Base-by-base conservation (phyloP, 1,140 invertebrate genomes). In the Vollenhovia emeryi region DNA sequence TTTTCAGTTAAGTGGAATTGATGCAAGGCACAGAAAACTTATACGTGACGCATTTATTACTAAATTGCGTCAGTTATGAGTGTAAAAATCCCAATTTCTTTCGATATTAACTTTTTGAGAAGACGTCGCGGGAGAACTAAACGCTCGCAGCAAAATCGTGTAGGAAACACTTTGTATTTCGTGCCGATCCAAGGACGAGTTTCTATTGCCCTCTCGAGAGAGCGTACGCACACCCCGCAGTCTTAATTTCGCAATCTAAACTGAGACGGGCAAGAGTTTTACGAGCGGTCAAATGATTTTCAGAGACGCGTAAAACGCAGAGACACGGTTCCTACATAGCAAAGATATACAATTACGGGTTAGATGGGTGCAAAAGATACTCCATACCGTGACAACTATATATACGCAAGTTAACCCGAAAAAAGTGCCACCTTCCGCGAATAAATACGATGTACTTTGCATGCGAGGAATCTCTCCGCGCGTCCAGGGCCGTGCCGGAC, bases 311-410 rank as follows among this genome's bases (percentile, higher is more conserved):
- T 40, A 40, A 68, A 66, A 40, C 9, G 43, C 30, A 68, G 30
- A 52, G 11, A 52, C n/a, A 36, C 30, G n/a, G 11, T 74, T 48
- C 40, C 55, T 82, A 74, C 40, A 36, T 78, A 66, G 79, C 48
- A 50, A 62, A 89, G 90, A 92, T 93, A 93, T 93, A 91, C 92
- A 91, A 94, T 94, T 92, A 93, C 88, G 78, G 55, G 40, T 73
- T 84, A 91, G 92, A 93, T 93, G 88, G 87, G 85, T 87, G 90
- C 74, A 75, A 88, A 92, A 73, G 92, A 94, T 94, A 93, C 36
- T 60, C 62, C 45, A 50, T 64, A 68, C 69, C 83, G 88, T 93
- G 92, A 94, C 92, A 92, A 93, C 91, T 93, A 90, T 93, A 93
- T 93, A 92, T 76, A 87, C 74, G 79, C 74, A 86, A 88, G 86